Conservation (phyloP, 1,140 invertebrate species). For the Lineus longissimus region DNA sequence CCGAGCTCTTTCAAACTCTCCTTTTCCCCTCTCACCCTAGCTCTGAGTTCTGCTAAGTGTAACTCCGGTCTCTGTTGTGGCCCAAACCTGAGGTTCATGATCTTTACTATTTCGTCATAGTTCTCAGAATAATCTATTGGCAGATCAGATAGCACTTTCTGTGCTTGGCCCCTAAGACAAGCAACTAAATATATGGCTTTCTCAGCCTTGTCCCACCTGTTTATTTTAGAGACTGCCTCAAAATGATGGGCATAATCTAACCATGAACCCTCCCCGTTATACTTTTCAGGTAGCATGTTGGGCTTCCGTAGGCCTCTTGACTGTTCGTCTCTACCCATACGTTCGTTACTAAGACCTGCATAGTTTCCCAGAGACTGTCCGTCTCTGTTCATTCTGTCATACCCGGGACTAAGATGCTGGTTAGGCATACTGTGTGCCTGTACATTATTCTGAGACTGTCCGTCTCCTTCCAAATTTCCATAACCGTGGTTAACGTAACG, state of each 20-base stretch:
- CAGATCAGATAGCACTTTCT: neutral
- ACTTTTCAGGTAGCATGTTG: neutral
- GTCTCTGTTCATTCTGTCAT: too few species aligned
- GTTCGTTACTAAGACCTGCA: too few species aligned
- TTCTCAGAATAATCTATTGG: neutral
- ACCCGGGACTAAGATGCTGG: too few species aligned
- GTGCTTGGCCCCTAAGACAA: neutral
- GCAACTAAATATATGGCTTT: neutral
- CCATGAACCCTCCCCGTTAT: neutral
- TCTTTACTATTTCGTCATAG: neutral
- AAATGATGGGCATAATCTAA: neutral
- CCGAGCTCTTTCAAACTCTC: neutral
- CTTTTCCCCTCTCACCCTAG: neutral
- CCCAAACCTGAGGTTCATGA: neutral
- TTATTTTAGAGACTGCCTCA: neutral
- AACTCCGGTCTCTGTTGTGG: neutral
- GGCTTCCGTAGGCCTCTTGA: too few species aligned
- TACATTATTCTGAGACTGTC: too few species aligned
- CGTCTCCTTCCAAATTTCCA: too few species aligned
- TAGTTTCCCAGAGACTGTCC: too few species aligned
- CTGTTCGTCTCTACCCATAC: too few species aligned
- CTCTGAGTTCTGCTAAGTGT: neutral
- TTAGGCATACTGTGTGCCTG: too few species aligned
- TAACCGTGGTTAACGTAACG: too few species aligned
- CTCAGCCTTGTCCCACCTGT: neutral